A percentile compares a stretch with the other conserved stretches of the same genome.
Evolutionary conservation across 1,140 invertebrate species (phyloP).

Genomic region (Lutraria rhynchaena): DNA sequence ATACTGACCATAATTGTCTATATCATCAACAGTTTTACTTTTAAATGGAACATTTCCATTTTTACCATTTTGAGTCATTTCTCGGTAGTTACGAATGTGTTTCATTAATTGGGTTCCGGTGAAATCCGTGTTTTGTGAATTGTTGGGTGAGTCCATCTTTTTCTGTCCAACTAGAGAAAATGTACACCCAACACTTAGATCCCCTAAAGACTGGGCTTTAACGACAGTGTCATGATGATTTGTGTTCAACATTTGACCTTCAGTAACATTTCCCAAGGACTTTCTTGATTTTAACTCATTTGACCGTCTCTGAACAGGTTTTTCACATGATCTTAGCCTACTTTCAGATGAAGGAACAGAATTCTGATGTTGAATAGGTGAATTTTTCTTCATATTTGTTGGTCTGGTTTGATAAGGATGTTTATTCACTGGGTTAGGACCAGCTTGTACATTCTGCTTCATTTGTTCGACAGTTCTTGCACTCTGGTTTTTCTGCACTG

Average conservation of each 20-base stretch:
- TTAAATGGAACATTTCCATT: slow-evolving; percentile 32
- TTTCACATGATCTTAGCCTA: slow-evolving; percentile 19
- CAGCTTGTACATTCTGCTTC: neutral
- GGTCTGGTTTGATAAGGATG: too few relatives aligned
- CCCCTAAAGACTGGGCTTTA: slow-evolving; percentile 41
- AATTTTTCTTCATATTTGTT: too few relatives aligned
- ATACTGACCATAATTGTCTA: slow-evolving; percentile 21
- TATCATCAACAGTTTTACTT: slow-evolving; percentile 42
- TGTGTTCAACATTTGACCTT: neutral
- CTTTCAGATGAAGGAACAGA: neutral
- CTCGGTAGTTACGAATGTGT: slow-evolving; percentile 50
- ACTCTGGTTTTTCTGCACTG: neutral
- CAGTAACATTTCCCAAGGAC: slow-evolving; percentile 10
- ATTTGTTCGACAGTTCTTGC: neutral
- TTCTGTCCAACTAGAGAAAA: slow-evolving; percentile 57
- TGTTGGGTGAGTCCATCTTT: slow-evolving; percentile 18
- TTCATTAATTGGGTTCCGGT: slow-evolving; percentile 47
- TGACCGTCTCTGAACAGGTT: slow-evolving; percentile 16
- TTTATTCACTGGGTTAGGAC: too few relatives aligned
- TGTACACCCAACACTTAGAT: slow-evolving; percentile 44
- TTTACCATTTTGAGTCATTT: slow-evolving; percentile 35
- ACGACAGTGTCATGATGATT: slow-evolving; percentile 34
- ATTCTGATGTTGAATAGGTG: too few relatives aligned
- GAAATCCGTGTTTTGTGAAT: slow-evolving; percentile 7
- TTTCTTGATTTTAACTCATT: slow-evolving; percentile 29